These are phyloP conservation scores for Darevskia mixta DNA, from an alignment of 2,797 vertebrate genomes.

Conservation along the genomic window DNA sequence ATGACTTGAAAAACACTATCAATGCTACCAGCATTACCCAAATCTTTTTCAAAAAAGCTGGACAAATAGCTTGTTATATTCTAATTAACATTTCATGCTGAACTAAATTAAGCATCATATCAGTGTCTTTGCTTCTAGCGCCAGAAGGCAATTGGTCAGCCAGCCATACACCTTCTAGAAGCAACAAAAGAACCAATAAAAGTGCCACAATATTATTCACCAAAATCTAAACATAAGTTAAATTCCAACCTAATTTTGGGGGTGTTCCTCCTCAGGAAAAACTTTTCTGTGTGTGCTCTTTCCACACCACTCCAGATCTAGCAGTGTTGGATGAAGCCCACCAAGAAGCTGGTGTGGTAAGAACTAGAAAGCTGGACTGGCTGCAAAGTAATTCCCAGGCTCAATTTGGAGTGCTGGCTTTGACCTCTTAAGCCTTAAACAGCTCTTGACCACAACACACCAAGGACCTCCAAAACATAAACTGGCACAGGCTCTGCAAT, in stretches of 20 bases:
- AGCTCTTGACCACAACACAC: no score
- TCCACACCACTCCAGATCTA: no score
- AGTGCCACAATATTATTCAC: background rate
- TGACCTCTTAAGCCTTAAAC: no score
- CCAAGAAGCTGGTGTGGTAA: no score
- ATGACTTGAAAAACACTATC: background rate
- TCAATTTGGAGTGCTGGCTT: no score
- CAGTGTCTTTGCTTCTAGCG: background rate
- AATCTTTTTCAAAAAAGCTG: background rate
- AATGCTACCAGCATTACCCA: background rate
- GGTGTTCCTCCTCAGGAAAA: background rate
- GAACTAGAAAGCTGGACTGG: no score
- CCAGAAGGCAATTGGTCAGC: background rate
- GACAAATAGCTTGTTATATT: background rate
- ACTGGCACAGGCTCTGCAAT: no score
- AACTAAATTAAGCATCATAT: background rate
- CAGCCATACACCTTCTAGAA: background rate
- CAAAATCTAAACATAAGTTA: background rate
- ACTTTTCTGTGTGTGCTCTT: background rate
- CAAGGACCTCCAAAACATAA: no score
- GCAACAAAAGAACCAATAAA: background rate
- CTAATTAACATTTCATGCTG: background rate
- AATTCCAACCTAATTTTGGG: background rate
- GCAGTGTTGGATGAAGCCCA: no score
- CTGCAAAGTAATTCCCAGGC: no score